Conservation (phyloP, 2,888 invertebrate genomes). For the Siphonodentalium dalli region DNA sequence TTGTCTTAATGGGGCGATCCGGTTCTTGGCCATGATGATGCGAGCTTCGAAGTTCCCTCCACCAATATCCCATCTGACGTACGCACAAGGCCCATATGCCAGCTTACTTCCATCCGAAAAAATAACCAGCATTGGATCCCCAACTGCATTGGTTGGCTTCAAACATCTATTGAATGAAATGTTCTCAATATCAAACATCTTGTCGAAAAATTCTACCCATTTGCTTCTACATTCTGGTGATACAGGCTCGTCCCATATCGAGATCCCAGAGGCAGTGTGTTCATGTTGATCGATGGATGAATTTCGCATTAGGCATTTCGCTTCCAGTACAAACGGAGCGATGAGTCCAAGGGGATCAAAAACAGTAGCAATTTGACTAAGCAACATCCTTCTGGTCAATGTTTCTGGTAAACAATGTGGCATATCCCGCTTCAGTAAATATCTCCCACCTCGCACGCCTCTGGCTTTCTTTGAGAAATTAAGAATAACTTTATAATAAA, state of each 20-base stretch:
- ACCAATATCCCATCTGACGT: slow-evolving; percentile 1
- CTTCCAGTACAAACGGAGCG: neutral
- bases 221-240: neutral
- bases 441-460: neutral
- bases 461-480: slow-evolving; percentile 1
- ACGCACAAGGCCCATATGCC: slow-evolving; percentile 7
- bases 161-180: neutral
- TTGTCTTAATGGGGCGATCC: neutral
- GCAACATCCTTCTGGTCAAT: slow-evolving; percentile 1
- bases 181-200: neutral
- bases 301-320: slow-evolving; percentile 1
- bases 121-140: slow-evolving; percentile 1
- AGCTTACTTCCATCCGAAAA: slow-evolving; percentile 4
- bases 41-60: neutral
- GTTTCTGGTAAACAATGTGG: neutral
- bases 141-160: neutral
- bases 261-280: neutral
- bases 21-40: neutral
- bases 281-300: neutral
- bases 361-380: slow-evolving; percentile 3
- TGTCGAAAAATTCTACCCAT: slow-evolving; percentile 4
- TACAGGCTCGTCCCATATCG: slow-evolving; percentile 8
- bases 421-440: neutral
- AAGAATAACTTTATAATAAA: neutral
- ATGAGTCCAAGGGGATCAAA: slow-evolving; percentile 1